phyloP scores from a whole-genome alignment of 2,113 vertebrate species.

The Murina feae region DNA sequence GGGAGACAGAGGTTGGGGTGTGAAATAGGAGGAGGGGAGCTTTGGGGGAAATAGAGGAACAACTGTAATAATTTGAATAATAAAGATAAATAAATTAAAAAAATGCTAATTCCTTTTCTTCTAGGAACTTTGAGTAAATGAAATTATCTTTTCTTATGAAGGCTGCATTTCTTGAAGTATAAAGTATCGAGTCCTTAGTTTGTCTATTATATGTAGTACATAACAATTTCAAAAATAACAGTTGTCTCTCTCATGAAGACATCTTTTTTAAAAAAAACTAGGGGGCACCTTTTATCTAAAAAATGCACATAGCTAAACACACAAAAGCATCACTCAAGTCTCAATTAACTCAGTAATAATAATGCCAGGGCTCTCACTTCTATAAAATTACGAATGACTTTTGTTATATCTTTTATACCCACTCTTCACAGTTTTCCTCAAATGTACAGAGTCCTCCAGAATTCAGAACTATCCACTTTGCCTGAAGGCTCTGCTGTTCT shows the following conservation, averaged over 20 bases:
- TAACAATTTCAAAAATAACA: background rate
- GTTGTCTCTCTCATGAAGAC: background rate
- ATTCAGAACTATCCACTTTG: background rate
- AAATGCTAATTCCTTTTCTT: conserved; percentile 11
- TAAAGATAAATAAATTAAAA: too few relatives aligned
- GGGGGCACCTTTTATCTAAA: background rate
- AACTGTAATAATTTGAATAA: too few relatives aligned
- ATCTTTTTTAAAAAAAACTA: background rate
- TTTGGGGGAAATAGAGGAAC: too few relatives aligned
- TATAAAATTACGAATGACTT: background rate
- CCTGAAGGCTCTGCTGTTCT: background rate
- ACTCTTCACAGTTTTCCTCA: background rate
- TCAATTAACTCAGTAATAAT: background rate
- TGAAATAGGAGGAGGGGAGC: too few relatives aligned
- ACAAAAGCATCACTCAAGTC: background rate
- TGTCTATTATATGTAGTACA: background rate
- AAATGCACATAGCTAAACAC: background rate
- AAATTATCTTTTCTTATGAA: conserved; percentile 37
- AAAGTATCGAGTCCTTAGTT: conserved; percentile 13
- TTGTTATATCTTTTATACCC: background rate
- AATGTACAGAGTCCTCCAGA: background rate
- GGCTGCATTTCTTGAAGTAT: background rate
- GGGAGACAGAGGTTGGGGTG: too few relatives aligned
- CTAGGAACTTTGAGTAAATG: conserved; percentile 15
- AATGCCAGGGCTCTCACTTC: background rate